Evolutionary conservation across 2,888 invertebrate genomes (phyloP), one percentile per base, ranked within the genome.

Genomic region (Aspidapion aeneum): DNA sequence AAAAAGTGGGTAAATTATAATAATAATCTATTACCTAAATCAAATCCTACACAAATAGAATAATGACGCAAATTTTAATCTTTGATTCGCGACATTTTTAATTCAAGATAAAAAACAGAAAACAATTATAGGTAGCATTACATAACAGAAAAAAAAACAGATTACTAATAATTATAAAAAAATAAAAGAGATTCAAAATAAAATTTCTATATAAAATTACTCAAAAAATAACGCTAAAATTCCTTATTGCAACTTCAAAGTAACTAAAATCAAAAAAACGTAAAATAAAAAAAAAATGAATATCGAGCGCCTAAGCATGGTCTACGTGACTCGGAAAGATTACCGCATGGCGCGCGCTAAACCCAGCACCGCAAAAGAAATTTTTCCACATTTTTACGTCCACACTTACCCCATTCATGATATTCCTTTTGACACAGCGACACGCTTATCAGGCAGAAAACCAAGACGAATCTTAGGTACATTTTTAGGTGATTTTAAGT

Each of bases 331-430:
- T 64, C 66, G 61, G 68, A 61, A 52, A 68, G 66, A 54, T 69
- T 69, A 55, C 58, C 63, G 61, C 61, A 72, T 72, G 72, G 72
- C 72, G 74, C 49, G n/a, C 18, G 35, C 35, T 35, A 35, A 7
- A 35, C 12, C 12, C 5, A 35, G 12, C 3, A 35, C 35, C 12
- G 3, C n/a, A 12, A 35, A 35, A 35, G 12, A 35, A 35, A 64
- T 69, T 63, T 60, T 60, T 56, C 35, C 52, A 66, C 71, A 70
- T 66, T 60, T 61, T 52, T 57, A 66, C 66, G 64, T 68, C 61
- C 61, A 18, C 50, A 74, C 77, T 77, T 68, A 77, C 77, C 77
- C 77, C 77, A 77, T 61, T 75, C 69, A 56, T 69, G 70, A 67
- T 67, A 69, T 63, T 67, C 69, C 21, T 64, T 65, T 58, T 67